Evolutionary conservation across 1,140 invertebrate species (phyloP).

Genomic region (Megalonaias nervosa): DNA sequence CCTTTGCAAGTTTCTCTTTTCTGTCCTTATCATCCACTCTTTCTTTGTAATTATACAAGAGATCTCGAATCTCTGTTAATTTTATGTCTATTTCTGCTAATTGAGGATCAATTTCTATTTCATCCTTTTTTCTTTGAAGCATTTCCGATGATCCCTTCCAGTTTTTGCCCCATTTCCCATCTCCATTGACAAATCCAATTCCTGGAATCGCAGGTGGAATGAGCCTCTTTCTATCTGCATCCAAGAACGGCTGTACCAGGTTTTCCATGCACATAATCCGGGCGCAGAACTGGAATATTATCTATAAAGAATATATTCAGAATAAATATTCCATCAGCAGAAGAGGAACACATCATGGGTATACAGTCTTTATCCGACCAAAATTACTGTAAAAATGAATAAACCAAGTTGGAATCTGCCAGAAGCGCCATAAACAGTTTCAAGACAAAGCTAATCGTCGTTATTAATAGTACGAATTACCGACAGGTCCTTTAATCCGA

Average conservation of each 20-base stretch:
- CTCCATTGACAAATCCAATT: conserved; percentile 49
- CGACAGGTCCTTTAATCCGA: too few relatives aligned
- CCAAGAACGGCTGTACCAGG: conserved; percentile 53
- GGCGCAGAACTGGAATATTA: conserved; percentile 66
- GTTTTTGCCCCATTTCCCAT: conserved; percentile 49
- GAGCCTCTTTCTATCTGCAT: conserved; percentile 41
- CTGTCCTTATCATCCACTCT: conserved; percentile 66
- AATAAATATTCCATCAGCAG: not conserved
- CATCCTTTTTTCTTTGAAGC: conserved; percentile 40
- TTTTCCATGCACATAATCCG: conserved; percentile 66
- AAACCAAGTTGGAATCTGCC: too few relatives aligned
- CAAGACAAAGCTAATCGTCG: too few relatives aligned
- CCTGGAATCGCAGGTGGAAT: conserved; percentile 45
- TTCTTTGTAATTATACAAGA: conserved; percentile 59
- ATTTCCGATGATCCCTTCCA: conserved; percentile 49
- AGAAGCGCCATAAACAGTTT: too few relatives aligned
- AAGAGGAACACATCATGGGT: not conserved
- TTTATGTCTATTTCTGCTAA: conserved; percentile 63
- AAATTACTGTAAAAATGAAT: not conserved
- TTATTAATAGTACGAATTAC: too few relatives aligned
- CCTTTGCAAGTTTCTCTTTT: conserved; percentile 65
- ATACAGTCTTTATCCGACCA: not conserved
- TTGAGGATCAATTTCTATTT: conserved; percentile 43
- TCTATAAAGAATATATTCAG: conserved; percentile 37
- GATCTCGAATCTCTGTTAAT: conserved; percentile 66